These are phyloP conservation scores for Varroa destructor DNA, from an alignment of 1,140 invertebrate genomes.

Conservation along the genomic window DNA sequence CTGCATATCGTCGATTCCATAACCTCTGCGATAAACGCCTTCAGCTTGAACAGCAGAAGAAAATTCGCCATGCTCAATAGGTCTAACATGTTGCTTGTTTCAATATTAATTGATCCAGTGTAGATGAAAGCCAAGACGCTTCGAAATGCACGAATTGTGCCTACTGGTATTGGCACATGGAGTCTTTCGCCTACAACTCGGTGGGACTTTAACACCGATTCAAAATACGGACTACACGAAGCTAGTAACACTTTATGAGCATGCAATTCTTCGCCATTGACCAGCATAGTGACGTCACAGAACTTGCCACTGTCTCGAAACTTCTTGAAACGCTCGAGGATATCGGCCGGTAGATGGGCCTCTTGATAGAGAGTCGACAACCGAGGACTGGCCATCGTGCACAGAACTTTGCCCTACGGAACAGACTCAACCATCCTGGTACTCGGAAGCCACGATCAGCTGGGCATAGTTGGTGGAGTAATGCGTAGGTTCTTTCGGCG, in stretches of 20 bases:
- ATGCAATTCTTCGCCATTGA: slow-evolving; percentile 30
- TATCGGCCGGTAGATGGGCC: slow-evolving; percentile 1
- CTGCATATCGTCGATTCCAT: background rate
- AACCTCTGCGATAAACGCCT: slow-evolving; percentile 10
- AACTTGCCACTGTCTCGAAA: slow-evolving; percentile 29
- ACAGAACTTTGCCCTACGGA: too few species aligned
- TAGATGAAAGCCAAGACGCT: background rate
- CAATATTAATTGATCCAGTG: slow-evolving; percentile 22
- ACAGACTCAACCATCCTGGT: too few species aligned
- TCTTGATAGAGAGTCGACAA: background rate
- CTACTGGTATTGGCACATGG: background rate
- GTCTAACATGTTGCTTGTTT: background rate
- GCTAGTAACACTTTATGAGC: slow-evolving; percentile 33
- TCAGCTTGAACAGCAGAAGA: slow-evolving; percentile 25
- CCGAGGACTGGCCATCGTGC: too few species aligned
- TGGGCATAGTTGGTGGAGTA: too few species aligned
- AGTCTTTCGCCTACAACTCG: background rate
- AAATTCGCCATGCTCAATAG: slow-evolving; percentile 28
- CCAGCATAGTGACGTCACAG: slow-evolving; percentile 31
- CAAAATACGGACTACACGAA: slow-evolving; percentile 32
- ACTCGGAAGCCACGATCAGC: too few species aligned
- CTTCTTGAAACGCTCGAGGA: slow-evolving; percentile 26
- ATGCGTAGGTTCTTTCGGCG: too few species aligned
- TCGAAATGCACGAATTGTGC: slow-evolving; percentile 28
- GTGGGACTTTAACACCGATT: slow-evolving; percentile 31